Evolutionary conservation across 2,888 invertebrate genomes (phyloP).

Genomic region (Rotaria sp.): DNA sequence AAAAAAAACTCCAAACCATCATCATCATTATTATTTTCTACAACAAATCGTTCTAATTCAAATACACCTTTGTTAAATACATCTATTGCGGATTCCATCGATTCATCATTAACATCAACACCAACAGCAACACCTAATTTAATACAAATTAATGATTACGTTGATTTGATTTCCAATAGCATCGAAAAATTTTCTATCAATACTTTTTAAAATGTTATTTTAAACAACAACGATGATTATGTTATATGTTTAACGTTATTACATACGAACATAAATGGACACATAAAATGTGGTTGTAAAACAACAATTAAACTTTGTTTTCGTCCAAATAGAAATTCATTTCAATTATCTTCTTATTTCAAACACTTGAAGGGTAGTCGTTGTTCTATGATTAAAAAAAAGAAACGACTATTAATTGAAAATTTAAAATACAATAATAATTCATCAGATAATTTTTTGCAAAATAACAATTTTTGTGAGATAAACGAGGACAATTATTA

Average conservation of each 20-base stretch:
- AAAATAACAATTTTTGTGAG: too few species aligned
- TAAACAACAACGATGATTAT: too few species aligned
- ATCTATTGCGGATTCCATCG: background rate
- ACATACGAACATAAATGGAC: too few species aligned
- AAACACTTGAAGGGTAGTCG: background rate
- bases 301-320: too few species aligned
- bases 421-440: background rate
- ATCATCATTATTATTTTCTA: background rate
- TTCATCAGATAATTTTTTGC: background rate
- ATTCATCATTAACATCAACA: background rate
- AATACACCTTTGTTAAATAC: background rate
- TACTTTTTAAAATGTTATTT: too few species aligned
- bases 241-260: too few species aligned
- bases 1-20: background rate
- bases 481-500: too few species aligned
- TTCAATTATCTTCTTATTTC: background rate
- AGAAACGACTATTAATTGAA: background rate
- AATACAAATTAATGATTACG: too few species aligned
- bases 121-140: too few species aligned
- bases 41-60: background rate
- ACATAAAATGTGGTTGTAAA: too few species aligned
- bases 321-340: background rate
- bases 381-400: background rate
- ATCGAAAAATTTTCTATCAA: too few species aligned
- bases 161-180: too few species aligned